Percentiles rank a stretch among this genome's conserved stretches.
These are phyloP conservation scores for Hydrotaea cyrtoneurina DNA, from an alignment of 2,888 invertebrate species.

Conservation along the genomic window DNA sequence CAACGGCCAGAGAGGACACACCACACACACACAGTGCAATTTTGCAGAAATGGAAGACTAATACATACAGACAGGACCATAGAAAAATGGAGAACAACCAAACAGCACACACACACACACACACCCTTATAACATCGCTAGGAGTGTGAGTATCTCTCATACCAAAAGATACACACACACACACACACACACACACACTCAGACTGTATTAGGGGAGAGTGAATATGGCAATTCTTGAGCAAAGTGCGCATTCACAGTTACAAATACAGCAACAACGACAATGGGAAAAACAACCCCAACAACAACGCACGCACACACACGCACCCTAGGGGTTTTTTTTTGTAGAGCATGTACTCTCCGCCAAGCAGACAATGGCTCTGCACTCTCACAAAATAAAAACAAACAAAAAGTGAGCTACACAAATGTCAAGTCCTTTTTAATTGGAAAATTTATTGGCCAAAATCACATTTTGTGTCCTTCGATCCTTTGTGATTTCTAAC, in stretches of 20 bases:
- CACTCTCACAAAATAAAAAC: conserved; percentile 18
- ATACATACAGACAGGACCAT: background rate
- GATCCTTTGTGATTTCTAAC: conserved; percentile 34
- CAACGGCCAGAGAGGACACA: too few relatives aligned
- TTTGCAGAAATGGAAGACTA: conserved; percentile 36
- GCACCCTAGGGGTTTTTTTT: too few relatives aligned
- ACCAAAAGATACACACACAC: background rate
- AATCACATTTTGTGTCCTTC: conserved; percentile 40
- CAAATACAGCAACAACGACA: background rate
- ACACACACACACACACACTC: background rate
- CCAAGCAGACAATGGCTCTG: conserved; percentile 26
- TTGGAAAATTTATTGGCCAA: conserved; percentile 77
- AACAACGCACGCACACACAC: background rate
- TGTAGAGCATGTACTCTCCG: background rate
- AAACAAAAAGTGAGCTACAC: conserved; percentile 50
- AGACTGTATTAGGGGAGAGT: background rate
- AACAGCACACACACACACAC: background rate
- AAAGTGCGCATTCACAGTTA: conserved; percentile 15
- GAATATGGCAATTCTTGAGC: conserved; percentile 7
- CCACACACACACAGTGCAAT: conserved; percentile 46
- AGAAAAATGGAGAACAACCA: conserved; percentile 43
- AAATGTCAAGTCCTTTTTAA: conserved; percentile 78
- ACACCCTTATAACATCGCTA: too few relatives aligned
- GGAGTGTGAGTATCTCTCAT: background rate
- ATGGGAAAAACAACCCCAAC: conserved; percentile 2